A percentile compares a stretch with the other conserved stretches of the same genome.
phyloP scores from a whole-genome alignment of 2,888 invertebrate species.

The Eupsilia transversa region DNA sequence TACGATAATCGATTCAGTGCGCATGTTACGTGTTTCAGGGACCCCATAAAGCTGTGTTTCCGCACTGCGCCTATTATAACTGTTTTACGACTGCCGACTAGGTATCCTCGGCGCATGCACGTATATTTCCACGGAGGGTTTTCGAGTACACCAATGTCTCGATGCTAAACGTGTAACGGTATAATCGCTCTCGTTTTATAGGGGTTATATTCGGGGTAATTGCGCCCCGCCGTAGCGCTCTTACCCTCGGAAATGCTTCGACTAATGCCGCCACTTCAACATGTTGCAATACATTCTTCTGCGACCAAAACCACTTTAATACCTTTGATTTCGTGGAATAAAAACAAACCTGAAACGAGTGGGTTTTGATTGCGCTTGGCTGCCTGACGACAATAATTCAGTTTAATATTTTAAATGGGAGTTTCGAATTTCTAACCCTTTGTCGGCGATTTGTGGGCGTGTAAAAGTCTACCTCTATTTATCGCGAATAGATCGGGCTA shows the following conservation, averaged over 20 bases:
- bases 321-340: constrained; percentile 39
- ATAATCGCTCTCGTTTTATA: constrained; percentile 82
- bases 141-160: constrained; percentile 80
- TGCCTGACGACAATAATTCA: constrained; percentile 52
- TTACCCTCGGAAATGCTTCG: constrained; percentile 71
- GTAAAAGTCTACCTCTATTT: constrained; percentile 72
- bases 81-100: constrained; percentile 83
- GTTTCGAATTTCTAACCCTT: constrained; percentile 72
- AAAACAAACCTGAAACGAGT: constrained; percentile 46
- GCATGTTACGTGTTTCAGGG: constrained; percentile 86
- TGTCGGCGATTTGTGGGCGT: constrained; percentile 71
- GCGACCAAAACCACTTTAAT: constrained; percentile 56
- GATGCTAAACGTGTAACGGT: constrained; percentile 80
- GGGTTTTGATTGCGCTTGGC: constrained; percentile 41
- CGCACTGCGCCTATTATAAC: constrained; percentile 87
- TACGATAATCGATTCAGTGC: constrained; percentile 85
- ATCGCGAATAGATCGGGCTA: constrained; percentile 76
- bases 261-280: constrained; percentile 74
- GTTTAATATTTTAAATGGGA: constrained; percentile 63
- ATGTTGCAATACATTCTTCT: constrained; percentile 72
- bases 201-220: constrained; percentile 82
- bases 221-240: constrained; percentile 73
- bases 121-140: constrained; percentile 75
- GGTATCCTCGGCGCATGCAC: constrained; percentile 81
- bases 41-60: constrained; percentile 85